Conservation (phyloP, 2,113 vertebrate species). For the Alaudala cheleensis region DNA sequence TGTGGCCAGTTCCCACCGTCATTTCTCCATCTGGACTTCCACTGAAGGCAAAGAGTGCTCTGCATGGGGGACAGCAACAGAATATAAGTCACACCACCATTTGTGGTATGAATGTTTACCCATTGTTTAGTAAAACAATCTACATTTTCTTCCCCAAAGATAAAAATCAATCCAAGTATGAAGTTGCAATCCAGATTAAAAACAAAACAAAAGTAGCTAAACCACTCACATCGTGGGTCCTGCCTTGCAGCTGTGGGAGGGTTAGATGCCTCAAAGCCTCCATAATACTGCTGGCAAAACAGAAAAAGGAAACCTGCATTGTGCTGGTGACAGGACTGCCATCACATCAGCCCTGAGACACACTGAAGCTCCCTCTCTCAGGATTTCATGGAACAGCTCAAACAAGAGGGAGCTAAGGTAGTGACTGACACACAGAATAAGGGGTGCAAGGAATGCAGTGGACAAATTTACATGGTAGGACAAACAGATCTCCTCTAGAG, state of each 20-base stretch:
- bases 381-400: neutral
- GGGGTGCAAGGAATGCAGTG: neutral
- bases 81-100: constrained; percentile 12
- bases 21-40: neutral
- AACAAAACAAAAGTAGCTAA: neutral
- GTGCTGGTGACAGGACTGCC: neutral
- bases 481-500: neutral
- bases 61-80: neutral
- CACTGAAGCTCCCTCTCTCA: neutral
- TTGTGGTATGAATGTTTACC: neutral
- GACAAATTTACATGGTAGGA: neutral
- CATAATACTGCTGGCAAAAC: neutral
- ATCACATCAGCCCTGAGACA: neutral
- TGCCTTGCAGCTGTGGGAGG: neutral
- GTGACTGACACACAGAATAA: neutral
- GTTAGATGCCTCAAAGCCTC: neutral
- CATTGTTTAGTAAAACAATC: constrained; percentile 28
- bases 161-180: constrained; percentile 28
- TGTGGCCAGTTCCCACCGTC: neutral
- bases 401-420: neutral
- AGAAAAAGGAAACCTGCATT: neutral
- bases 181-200: neutral
- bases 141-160: constrained; percentile 29
- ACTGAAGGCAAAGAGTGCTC: neutral
- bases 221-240: neutral